Evolutionary conservation across 1,140 invertebrate species (phyloP).

Genomic region (Andrena cerasifolii): DNA sequence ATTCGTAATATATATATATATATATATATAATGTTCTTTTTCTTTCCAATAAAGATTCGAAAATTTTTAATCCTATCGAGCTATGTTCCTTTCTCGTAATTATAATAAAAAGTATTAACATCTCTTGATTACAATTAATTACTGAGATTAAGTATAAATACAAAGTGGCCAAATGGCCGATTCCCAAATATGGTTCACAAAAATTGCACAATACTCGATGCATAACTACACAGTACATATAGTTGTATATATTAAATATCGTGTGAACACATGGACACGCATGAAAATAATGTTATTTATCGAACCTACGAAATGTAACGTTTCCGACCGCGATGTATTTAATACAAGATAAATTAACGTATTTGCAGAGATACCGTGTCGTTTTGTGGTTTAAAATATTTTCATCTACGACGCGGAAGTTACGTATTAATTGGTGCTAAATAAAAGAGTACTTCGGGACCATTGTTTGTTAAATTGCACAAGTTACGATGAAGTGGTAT

Average conservation of each 20-base stretch:
- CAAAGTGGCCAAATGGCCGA: conserved; percentile 6
- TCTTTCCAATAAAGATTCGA: conserved; percentile 25
- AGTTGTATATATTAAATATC: conserved; percentile 39
- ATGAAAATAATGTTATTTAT: conserved; percentile 43
- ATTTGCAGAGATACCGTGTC: conserved; percentile 4
- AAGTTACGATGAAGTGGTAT: not conserved
- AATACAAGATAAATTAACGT: not conserved
- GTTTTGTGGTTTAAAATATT: not conserved
- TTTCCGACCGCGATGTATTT: not conserved
- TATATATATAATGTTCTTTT: not conserved
- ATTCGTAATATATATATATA: conserved; percentile 26
- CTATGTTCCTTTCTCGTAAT: not conserved
- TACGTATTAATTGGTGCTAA: conserved; percentile 1
- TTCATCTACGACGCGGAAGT: not conserved
- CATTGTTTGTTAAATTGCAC: not conserved
- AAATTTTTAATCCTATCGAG: not conserved
- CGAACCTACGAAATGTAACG: conserved; percentile 30
- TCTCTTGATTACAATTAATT: conserved; percentile 31
- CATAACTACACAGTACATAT: conserved; percentile 40
- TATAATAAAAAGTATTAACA: conserved; percentile 32
- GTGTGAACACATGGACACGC: conserved; percentile 50
- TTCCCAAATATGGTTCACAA: conserved; percentile 35
- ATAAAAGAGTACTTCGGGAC: conserved; percentile 33
- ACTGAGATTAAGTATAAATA: conserved; percentile 43
- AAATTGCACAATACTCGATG: conserved; percentile 40